Base-by-base conservation (phyloP, 2,888 invertebrate species). In the Danaus chrysippus region DNA sequence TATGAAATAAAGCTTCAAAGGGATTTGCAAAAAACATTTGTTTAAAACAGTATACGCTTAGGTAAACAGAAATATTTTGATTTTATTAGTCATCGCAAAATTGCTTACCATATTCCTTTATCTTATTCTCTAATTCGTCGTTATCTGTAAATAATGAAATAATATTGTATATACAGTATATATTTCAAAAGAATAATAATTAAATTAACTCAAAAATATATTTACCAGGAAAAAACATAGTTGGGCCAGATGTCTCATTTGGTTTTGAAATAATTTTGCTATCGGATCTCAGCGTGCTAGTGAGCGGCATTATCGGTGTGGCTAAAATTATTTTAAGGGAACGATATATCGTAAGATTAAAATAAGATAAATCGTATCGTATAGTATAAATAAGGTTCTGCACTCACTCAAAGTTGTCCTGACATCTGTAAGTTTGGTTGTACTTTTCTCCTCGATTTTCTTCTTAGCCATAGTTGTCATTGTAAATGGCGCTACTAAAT, bases 101-200 rank as follows among this genome's bases (percentile, higher is more conserved):
- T n/a, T 9, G 46, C 69, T 78, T 70, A 88, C 89, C 87, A 64
- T 72, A 86, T 70, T 84, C 74, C 69, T 82, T 82, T 41, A 90
- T 71, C 65, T 87, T 87, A 0, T 76, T 76, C 68, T 89, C 90
- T 52, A 90, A 61, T 64, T 82, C 78, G 0, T 88, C 87, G 42
- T 90, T 89, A 72, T 86, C 90, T 89, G 78, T 19, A 82, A 84
- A 34, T 12, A 58, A 59, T n/a, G 58, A 42, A 64, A 64, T 17
- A 56, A 10, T 11, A 42, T 52, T 17, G 9, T 43, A 23, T 46
- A 54, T 43, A n/a, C n/a, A n/a, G 12, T 23, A 34, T 6, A 19
- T n/a, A 23, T n/a, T 3, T 43, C 15, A n/a, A 12, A 15, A 46
- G 8, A 49, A 12, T 15, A 15, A 5, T 49, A 15, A 12, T 43